Evolutionary conservation across 2,888 invertebrate species (phyloP).

Genomic region (Zaprionus lineosus): DNA sequence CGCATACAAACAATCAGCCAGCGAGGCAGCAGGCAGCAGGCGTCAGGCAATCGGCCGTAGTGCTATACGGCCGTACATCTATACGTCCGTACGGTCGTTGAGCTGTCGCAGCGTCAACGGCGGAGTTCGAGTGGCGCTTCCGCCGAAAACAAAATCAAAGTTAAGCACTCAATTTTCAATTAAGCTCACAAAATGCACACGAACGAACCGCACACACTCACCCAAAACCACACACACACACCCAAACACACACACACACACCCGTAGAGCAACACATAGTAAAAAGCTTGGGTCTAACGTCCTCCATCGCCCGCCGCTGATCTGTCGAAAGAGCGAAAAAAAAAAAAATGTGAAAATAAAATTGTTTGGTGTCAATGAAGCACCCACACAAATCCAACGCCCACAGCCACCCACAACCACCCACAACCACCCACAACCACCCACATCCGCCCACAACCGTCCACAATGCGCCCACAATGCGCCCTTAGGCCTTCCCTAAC

Average conservation of each 20-base stretch:
- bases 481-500: constrained; percentile 34
- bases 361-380: constrained; percentile 56
- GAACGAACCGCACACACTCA: constrained; percentile 27
- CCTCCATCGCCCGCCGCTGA: constrained; percentile 38
- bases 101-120: constrained; percentile 33
- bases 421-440: no score
- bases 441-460: no score
- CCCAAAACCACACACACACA: constrained; percentile 3
- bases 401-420: no score
- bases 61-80: no score
- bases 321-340: constrained; percentile 20
- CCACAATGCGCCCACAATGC: no score
- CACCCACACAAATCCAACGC: no score
- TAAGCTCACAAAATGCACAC: constrained; percentile 69
- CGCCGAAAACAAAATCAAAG: constrained; percentile 72
- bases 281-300: constrained; percentile 44
- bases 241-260: constrained; percentile 8
- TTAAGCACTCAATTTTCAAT: constrained; percentile 78
- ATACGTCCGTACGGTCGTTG: no score
- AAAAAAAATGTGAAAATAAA: constrained; percentile 41
- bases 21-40: no score
- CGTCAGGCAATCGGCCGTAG: no score
- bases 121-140: constrained; percentile 61
- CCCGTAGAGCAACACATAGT: not conserved
- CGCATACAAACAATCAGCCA: constrained; percentile 57